phyloP scores from a whole-genome alignment of 2,888 invertebrate genomes.

The Tetropium fuscum region DNA sequence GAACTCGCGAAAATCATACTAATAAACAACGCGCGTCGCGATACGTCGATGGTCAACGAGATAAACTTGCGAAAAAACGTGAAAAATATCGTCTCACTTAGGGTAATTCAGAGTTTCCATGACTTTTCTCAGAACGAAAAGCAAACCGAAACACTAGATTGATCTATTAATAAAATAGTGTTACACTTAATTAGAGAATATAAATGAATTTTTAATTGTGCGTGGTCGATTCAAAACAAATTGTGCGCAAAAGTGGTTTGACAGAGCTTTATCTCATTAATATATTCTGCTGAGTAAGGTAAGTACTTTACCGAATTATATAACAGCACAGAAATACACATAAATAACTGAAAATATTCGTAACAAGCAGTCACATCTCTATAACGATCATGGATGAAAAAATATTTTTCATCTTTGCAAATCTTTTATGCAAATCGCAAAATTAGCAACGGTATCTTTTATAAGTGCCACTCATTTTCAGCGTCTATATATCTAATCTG shows the following conservation, averaged over 20 bases:
- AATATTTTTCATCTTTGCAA: background rate
- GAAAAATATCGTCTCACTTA: slow-evolving; percentile 5
- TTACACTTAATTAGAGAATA: background rate
- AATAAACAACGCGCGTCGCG: slow-evolving; percentile 9
- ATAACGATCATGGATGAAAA: no score
- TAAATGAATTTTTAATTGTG: slow-evolving; percentile 5
- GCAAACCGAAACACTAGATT: background rate
- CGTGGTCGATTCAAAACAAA: background rate
- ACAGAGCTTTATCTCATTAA: background rate
- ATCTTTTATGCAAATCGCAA: no score
- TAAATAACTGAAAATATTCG: slow-evolving; percentile 2
- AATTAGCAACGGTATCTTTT: no score
- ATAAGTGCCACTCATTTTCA: background rate
- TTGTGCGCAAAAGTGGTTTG: slow-evolving; percentile 11
- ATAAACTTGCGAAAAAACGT: background rate
- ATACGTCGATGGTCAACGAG: background rate
- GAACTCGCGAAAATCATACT: slow-evolving; percentile 42
- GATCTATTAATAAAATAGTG: background rate
- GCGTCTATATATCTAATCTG: background rate
- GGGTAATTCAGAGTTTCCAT: slow-evolving; percentile 6
- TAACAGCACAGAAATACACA: slow-evolving; percentile 5
- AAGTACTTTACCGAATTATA: slow-evolving; percentile 1
- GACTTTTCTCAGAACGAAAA: slow-evolving; percentile 7
- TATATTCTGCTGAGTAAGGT: background rate
- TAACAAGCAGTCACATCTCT: no score